Conservation (phyloP, 1,140 invertebrate genomes). For the Amyelois transitella region DNA sequence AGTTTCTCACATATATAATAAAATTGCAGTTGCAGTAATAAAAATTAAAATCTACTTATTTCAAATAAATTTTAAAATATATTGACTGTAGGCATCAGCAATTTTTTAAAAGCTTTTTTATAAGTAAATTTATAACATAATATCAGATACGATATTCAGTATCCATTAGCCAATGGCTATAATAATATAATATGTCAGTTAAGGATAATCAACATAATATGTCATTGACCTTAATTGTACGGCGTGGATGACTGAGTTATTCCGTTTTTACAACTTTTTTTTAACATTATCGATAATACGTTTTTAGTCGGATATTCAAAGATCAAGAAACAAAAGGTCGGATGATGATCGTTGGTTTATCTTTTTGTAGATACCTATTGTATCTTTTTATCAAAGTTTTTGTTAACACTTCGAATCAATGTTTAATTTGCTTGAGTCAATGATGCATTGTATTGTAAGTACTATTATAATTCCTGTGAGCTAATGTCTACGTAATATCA, state of each 20-base stretch:
- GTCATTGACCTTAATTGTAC: conserved; percentile 1
- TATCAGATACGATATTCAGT: background rate
- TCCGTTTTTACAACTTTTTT: background rate
- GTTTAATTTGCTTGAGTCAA: background rate
- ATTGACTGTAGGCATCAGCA: no score
- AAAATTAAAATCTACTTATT: no score
- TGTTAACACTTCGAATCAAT: background rate
- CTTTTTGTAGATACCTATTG: background rate
- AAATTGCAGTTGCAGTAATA: no score
- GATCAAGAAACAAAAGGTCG: background rate
- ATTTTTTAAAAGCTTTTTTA: no score
- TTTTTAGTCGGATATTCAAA: conserved; percentile 2
- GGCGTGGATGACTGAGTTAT: background rate
- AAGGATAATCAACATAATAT: background rate
- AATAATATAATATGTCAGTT: no score
- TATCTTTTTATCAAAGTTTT: background rate
- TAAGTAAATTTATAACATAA: no score
- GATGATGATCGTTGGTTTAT: conserved; percentile 4
- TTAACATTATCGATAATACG: background rate
- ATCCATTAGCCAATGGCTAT: background rate
- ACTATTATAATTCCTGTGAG: no score
- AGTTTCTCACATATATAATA: no score
- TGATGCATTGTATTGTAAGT: background rate
- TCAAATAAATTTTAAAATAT: no score
- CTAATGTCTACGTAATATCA: no score